Percentiles rank a stretch among this genome's conserved stretches.
Conservation (phyloP, 2,888 invertebrate species). For the Macrosoma leucophasiata region DNA sequence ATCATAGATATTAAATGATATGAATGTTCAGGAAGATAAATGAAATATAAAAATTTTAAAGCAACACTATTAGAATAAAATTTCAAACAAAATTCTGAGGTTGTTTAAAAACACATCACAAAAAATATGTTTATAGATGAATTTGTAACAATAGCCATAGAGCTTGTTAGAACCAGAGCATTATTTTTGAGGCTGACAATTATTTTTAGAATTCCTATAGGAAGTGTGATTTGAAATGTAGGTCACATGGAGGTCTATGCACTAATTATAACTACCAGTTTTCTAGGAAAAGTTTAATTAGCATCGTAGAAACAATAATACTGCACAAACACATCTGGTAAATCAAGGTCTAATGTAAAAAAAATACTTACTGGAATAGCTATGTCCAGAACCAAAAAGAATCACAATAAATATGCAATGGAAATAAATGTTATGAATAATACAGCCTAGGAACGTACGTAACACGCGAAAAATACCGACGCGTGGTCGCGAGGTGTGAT, state of each 20-base stretch:
- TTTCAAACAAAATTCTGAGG: too few species aligned
- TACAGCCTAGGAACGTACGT: conserved; percentile 26
- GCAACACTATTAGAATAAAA: too few species aligned
- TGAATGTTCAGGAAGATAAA: conserved; percentile 16
- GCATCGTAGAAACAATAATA: too few species aligned
- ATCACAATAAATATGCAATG: conserved; percentile 27
- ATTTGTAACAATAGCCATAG: too few species aligned
- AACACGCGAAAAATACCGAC: conserved; percentile 30
- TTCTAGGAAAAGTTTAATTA: too few species aligned
- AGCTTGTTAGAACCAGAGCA: conserved; percentile 41
- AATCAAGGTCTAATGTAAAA: conserved; percentile 12
- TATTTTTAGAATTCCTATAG: conserved; percentile 57
- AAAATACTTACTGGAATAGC: conserved; percentile 11
- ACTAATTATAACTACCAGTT: conserved; percentile 37
- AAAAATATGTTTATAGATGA: too few species aligned
- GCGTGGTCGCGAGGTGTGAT: conserved; percentile 58
- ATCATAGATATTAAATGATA: conserved; percentile 29
- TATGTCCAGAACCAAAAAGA: conserved; percentile 30
- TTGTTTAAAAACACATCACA: too few species aligned
- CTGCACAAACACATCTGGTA: too few species aligned
- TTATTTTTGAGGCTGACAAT: conserved; percentile 45
- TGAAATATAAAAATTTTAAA: too few species aligned
- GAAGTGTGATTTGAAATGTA: conserved; percentile 52
- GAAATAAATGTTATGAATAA: conserved; percentile 38
- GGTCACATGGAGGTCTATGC: conserved; percentile 55